Evolutionary conservation across 2,888 invertebrate genomes (phyloP), one percentile per base, ranked within the genome.

Genomic region (Erebia palarica): DNA sequence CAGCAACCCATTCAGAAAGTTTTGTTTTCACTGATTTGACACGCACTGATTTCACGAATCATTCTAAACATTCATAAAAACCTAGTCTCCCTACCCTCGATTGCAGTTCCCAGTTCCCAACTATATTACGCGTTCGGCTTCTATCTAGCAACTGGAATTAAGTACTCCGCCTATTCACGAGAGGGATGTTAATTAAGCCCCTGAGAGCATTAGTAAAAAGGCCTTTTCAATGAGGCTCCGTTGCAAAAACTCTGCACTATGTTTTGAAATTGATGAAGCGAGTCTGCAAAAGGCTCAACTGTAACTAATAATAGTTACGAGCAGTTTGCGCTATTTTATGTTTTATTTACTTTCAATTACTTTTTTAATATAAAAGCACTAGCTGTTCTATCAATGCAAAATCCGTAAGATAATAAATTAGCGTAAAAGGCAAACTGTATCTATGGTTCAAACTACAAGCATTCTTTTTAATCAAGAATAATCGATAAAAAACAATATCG

Each of bases 131-230:
- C 75, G 79, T 75, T 75, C 76, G 75, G 76, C 75, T 72, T 76
- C 77, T 78, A 77, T 78, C 81, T 78, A 77, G 76, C 75, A 78
- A 82, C 83, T 84, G 81, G 81, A 85, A 85, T 86, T 85, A 88
- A 88, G 85, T 81, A 82, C 85, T 81, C 81, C 78, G 77, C 80
- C 86, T 86, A 88, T 90, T 88, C 88, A 87, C 82, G 81, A 84
- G 83, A 86, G 86, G 86, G 84, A 87, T 87, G 90, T 87, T 91
- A 91, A 92, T 91, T 91, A 90, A 89, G 86, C 83, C 77, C 80
- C 83, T 87, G 86, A 86, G 88, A 89, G 89, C 87, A 88, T 90
- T 88, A 89, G 86, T 87, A 87, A 91, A 91, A 91, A 91, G 87
- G 85, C 81, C 81, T 84, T 86, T 87, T 58, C 47, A 63, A 47